These are phyloP conservation scores for Terebella lapidaria DNA, from an alignment of 2,888 invertebrate species.

Conservation along the genomic window DNA sequence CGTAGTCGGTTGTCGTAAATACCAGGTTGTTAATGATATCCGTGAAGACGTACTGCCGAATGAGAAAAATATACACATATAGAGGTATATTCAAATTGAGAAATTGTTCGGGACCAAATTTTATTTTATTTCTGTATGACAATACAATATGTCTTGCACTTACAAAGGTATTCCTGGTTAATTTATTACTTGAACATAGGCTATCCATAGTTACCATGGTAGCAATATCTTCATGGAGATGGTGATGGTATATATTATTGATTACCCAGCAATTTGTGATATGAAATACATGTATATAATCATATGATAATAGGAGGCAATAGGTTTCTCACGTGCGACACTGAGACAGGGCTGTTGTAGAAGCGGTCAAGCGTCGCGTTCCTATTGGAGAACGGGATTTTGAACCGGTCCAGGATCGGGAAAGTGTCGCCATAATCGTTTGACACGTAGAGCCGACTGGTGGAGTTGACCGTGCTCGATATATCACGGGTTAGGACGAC, in stretches of 20 bases:
- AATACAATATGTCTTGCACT: too few species aligned
- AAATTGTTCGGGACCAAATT: background rate
- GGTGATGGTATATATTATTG: too few species aligned
- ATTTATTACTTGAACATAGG: too few species aligned
- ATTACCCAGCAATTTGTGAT: too few species aligned
- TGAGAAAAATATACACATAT: background rate
- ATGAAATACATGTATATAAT: too few species aligned
- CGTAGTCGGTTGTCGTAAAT: conserved; percentile 73
- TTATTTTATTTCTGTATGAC: too few species aligned
- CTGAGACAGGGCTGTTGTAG: conserved; percentile 75
- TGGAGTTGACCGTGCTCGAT: conserved; percentile 33
- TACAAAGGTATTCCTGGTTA: too few species aligned
- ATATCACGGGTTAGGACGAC: conserved; percentile 75
- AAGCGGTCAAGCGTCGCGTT: conserved; percentile 76
- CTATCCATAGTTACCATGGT: too few species aligned
- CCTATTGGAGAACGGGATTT: conserved; percentile 50
- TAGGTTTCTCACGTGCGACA: conserved; percentile 76
- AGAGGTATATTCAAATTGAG: background rate
- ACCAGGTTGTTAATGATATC: conserved; percentile 73
- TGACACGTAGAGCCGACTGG: conserved; percentile 78
- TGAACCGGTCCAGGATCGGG: conserved; percentile 69
- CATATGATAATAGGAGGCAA: too few species aligned
- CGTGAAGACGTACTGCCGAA: conserved; percentile 75
- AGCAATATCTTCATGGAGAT: too few species aligned
- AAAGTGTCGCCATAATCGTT: conserved; percentile 81